Base-by-base conservation (phyloP, 2,888 invertebrate genomes). In the Ophion slaviceki region DNA sequence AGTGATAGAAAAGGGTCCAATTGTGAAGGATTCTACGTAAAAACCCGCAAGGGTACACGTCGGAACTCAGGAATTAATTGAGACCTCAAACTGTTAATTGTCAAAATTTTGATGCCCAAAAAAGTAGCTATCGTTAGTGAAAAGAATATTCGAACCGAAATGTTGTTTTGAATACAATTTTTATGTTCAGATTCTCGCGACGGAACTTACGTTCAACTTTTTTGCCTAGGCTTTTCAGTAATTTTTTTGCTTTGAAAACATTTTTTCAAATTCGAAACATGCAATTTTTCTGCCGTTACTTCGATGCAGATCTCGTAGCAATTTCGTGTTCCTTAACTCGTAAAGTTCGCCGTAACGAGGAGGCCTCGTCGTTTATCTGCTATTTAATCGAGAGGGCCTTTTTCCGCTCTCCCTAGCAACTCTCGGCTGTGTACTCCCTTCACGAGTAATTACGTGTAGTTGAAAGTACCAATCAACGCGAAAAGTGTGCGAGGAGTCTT, bases 381-480 rank as follows among this genome's bases (percentile, higher is more conserved):
- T 62, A 62, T 76, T 85, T 76, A 72, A 82, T 76, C 66, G 80
- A 32, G 76, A 86, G 85, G 80, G 77, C 80, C 82, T 86, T 80
- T 82, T 82, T 86, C 85, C 85, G 82, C 72, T 82, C 72, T 59
- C 72, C 72, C 72, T 76, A 76, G 62, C 68, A 71, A 87, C 83
- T 85, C 85, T 80, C 82, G 85, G 77, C 82, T 57, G 77, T 79
- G 20, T 53, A 76, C 62, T 81, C 85, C 87, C 86, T 87, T 82
- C 82, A 64, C 75, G 84, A 83, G 85, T 87, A 86, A 88, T 88
- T 86, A 87, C 88, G 81, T 86, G 82, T 78, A 80, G 83, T 86
- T 88, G 81, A 86, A 47, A 87, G 87, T 84, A 86, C 86, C 88
- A 84, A 88, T 88, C 87, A 87, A 84, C 86, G 86, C 87, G 79